Conservation (phyloP, 1,140 invertebrate genomes). For the Caenorhabditis elegans region DNA sequence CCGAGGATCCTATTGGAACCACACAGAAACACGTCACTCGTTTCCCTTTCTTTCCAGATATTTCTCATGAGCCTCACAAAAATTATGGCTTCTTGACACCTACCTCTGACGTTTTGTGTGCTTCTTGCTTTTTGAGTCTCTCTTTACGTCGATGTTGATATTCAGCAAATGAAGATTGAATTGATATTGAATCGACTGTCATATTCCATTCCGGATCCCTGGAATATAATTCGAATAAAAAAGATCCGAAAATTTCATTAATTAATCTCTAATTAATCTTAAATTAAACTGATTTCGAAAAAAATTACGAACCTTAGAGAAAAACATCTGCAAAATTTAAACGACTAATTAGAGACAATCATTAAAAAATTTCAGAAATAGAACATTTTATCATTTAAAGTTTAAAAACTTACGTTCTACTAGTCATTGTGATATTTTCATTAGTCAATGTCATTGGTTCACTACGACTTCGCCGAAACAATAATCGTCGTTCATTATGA, state of each 20-base stretch:
- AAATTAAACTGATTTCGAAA: too few species aligned
- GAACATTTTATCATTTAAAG: too few species aligned
- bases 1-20: too few species aligned
- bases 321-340: too few species aligned
- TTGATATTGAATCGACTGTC: background rate
- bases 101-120: background rate
- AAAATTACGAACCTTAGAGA: too few species aligned
- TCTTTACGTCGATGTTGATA: background rate
- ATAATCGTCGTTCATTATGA: background rate
- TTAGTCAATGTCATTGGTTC: background rate
- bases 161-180: conserved; percentile 7
- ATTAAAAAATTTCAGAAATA: too few species aligned
- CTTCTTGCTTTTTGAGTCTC: background rate
- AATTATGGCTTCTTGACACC: background rate
- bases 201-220: conserved; percentile 11
- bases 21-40: too few species aligned
- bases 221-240: background rate
- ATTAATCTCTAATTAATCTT: too few species aligned
- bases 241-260: too few species aligned
- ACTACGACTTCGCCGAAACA: background rate
- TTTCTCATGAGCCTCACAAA: background rate
- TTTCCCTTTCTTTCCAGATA: too few species aligned
- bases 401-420: background rate
- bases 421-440: background rate
- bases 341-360: too few species aligned